phyloP scores from a whole-genome alignment of 2,113 vertebrate species.

The Otolemur garnettii region DNA sequence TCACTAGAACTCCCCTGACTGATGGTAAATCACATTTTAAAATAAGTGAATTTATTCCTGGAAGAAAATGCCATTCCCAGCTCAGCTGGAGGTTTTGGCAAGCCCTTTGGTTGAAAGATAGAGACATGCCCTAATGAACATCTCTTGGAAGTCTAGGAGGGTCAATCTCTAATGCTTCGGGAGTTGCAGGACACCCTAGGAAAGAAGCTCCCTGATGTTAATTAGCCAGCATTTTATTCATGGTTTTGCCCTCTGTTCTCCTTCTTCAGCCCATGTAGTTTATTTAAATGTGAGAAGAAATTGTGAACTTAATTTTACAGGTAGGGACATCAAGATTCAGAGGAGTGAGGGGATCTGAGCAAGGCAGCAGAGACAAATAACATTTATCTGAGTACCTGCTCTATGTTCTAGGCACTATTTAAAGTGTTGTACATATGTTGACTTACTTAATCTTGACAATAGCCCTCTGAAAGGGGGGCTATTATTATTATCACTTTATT shows the following conservation, averaged over 20 bases:
- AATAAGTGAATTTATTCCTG: neutral
- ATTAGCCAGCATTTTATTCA: neutral
- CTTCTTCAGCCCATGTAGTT: neutral
- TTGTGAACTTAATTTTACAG: neutral
- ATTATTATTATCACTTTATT: neutral
- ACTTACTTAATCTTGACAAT: neutral
- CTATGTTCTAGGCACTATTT: neutral
- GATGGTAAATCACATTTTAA: neutral
- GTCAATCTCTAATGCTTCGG: neutral
- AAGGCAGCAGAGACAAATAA: neutral
- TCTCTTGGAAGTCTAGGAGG: neutral
- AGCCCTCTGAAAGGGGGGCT: neutral
- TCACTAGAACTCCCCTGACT: neutral
- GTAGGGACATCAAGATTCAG: neutral
- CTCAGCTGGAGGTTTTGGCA: neutral
- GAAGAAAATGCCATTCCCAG: neutral
- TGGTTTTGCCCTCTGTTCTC: neutral
- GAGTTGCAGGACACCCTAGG: neutral
- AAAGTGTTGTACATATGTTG: neutral
- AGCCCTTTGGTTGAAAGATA: neutral
- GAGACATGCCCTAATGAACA: neutral
- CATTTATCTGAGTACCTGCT: neutral
- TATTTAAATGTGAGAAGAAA: neutral
- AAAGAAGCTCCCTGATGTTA: neutral
- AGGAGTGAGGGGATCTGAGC: neutral